Base-by-base conservation (phyloP, 2,113 vertebrate species). In the Triplophysa tibetana region DNA sequence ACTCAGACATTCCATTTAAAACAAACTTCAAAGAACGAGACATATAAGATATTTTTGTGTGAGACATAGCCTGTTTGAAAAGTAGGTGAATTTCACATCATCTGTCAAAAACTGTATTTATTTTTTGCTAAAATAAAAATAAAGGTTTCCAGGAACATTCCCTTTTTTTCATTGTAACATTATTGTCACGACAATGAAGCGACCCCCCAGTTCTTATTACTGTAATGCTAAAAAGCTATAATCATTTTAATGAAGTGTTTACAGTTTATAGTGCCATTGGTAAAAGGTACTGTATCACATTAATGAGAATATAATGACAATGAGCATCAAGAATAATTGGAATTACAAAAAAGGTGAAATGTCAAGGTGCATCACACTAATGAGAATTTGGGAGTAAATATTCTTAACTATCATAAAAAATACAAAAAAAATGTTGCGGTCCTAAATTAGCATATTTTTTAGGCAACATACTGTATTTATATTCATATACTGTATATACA, bases 1-100 rank as follows among this genome's bases (percentile, higher is more conserved):
- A 60, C 50, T 66, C 45, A n/a, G 62, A 24, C 26, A 43, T 26
- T 33, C 17, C 38, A 50, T 72, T 72, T 26, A 72, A 56, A 77
- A 70, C 43, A 12, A 21, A 29, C 54, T 33, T 12, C 56, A 75
- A 63, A 45, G 21, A 48, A 26, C 5, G 6, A 48, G 10, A 29
- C 73, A 14, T 62, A 33, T n/a, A 14, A 63, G 8, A 24, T n/a
- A 56, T 56, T 21, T 58, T 16, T 17, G 13, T 12, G 48, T 29
- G 29, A 29, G 29, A 11, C 48, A 70, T 8, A 26, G 14, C 50
- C 13, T 68, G 14, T 54, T 10, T 19, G 52, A 16, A 12, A n/a
- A 70, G 50, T 52, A 50, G 48, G 43, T 17, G 9, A 33, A n/a
- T 19, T 2, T 54, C 48, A 33, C 23, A 70, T 70, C 52, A 52